Evolutionary conservation across 2,113 vertebrate species (phyloP).

Genomic region (Melanerpes aurifrons): DNA sequence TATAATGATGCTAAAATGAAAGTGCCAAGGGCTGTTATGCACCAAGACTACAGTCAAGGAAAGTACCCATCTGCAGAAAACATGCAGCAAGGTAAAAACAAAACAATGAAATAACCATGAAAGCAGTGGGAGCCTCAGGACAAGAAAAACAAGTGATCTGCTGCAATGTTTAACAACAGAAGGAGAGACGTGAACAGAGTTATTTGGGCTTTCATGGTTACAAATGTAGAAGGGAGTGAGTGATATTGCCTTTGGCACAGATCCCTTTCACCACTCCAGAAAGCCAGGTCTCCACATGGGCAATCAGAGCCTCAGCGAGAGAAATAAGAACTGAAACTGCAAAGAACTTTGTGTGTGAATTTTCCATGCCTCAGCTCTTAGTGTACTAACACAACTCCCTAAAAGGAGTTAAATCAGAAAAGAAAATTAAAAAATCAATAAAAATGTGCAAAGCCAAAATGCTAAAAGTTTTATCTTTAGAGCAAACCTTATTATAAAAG

Average conservation of each 20-base stretch:
- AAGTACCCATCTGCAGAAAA: slow-evolving; percentile 45
- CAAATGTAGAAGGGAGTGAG: neutral
- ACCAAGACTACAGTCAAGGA: neutral
- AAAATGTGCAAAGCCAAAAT: neutral
- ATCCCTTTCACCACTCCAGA: neutral
- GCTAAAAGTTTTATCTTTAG: neutral
- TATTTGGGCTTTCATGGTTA: slow-evolving; percentile 14
- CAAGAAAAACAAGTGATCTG: slow-evolving; percentile 43
- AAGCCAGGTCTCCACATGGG: neutral
- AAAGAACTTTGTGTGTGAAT: neutral
- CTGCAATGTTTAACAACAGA: slow-evolving; percentile 37
- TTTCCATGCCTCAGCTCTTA: neutral
- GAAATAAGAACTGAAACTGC: neutral
- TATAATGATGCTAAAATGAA: slow-evolving; percentile 10
- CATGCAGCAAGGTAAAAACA: slow-evolving; percentile 49
- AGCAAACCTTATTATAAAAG: neutral
- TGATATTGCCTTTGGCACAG: slow-evolving; percentile 27
- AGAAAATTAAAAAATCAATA: neutral
- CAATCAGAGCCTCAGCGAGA: neutral
- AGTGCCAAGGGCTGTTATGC: slow-evolving; percentile 7
- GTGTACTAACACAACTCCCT: neutral
- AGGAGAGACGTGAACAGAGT: neutral
- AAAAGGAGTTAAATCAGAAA: neutral
- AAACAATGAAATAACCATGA: slow-evolving; percentile 48
- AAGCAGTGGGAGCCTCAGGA: slow-evolving; percentile 39